Evolutionary conservation across 2,888 invertebrate species (phyloP), one percentile per base, ranked within the genome.

Genomic region (Erebia epiphron): DNA sequence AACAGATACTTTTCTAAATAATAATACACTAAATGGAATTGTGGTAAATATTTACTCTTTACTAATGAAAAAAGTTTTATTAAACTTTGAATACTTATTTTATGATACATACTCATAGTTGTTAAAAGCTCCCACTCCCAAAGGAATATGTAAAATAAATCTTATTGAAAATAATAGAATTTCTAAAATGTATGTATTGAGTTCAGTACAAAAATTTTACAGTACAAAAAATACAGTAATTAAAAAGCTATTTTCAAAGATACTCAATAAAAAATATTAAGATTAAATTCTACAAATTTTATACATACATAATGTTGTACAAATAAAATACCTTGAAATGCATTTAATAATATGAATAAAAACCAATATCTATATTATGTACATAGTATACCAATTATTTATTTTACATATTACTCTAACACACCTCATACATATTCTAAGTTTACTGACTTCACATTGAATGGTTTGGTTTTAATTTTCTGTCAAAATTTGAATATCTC

Each of bases 81-180:
- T 86, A 82, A 83, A 85, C 80, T 82, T 78, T 79, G 76, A 81
- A 85, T 87, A 88, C 86, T 89, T 87, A 90, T 84, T 82, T 80
- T 82, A 85, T 83, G 82, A 85, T 86, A 18, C 54, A 18, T 54
- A 54, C 54, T 16, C 13, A 57, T 57, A 26, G 13, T 26, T 79
- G 83, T 75, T 75, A 70, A 73, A 75, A 77, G 78, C 78, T 77
- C 72, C 76, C 75, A 74, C 74, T 72, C 68, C 60, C 16, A 77
- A 81, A 85, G 35, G 86, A 85, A 86, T 86, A 90, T 87, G 88
- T 87, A 73, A 88, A 90, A 84, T 85, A 89, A 87, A 87, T 71
- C 66, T 75, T 74, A 77, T 66, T 60, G 52, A n/a, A 35, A 54
- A 56, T 64, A 16, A 26, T 62, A 63, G 3, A 26, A 21, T 10